phyloP scores from a whole-genome alignment of 2,113 vertebrate genomes.

The Aphelocoma coerulescens region DNA sequence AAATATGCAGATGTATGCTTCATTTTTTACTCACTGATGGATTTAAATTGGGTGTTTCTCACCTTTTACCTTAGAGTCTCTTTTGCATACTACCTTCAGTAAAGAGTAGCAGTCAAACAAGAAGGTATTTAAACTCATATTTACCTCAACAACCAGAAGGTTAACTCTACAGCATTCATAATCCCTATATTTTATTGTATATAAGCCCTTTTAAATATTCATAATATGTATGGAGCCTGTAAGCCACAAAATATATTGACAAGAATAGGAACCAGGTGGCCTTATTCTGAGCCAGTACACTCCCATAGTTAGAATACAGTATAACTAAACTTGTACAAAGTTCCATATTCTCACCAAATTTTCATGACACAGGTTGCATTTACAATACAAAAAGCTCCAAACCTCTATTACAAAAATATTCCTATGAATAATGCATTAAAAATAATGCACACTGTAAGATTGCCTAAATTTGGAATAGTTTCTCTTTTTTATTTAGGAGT shows the following conservation, averaged over 20 bases:
- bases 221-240: not conserved
- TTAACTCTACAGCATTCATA: not conserved
- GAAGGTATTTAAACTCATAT: not conserved
- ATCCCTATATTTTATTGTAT: not conserved
- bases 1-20: not conserved
- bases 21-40: not conserved
- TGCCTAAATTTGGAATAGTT: not conserved
- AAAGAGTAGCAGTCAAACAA: not conserved
- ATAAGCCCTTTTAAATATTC: not conserved
- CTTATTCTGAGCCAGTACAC: not conserved
- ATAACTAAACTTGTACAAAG: not conserved
- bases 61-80: not conserved
- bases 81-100: not conserved
- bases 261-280: not conserved
- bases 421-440: not conserved
- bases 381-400: not conserved
- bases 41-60: not conserved
- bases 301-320: not conserved
- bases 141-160: not conserved
- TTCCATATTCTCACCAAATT: not conserved
- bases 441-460: not conserved
- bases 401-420: not conserved
- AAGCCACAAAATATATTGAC: not conserved
- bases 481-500: not conserved
- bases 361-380: not conserved